These are phyloP conservation scores for Enoplosus armatus DNA, from an alignment of 2,797 vertebrate species.

Conservation along the genomic window DNA sequence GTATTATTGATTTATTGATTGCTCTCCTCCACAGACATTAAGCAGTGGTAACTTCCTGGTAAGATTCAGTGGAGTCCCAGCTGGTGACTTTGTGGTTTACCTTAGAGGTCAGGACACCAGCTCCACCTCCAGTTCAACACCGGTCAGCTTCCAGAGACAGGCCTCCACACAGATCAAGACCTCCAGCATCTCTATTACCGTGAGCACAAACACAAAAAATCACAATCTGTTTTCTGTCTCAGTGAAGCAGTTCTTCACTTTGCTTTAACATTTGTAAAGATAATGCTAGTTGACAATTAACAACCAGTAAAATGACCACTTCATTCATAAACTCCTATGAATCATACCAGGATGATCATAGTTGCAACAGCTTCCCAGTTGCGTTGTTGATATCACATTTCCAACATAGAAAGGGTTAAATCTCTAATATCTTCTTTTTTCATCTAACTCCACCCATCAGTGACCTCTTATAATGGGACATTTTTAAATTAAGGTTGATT, in stretches of 20 bases:
- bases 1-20: no score
- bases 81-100: constrained; percentile 65
- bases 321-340: not conserved
- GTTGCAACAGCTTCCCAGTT: no score
- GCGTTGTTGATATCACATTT: no score
- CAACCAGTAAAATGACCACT: not conserved
- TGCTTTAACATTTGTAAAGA: not conserved
- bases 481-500: no score
- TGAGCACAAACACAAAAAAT: constrained; percentile 67
- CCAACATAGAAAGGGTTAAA: no score
- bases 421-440: no score
- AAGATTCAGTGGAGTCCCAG: constrained; percentile 65
- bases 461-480: no score
- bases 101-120: constrained; percentile 66
- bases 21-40: constrained; percentile 48
- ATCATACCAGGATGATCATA: not conserved
- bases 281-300: not conserved
- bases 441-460: no score
- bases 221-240: not conserved
- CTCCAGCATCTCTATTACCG: constrained; percentile 72
- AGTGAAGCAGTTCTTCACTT: not conserved
- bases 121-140: constrained; percentile 38
- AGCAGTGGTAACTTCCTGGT: constrained; percentile 63
- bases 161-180: constrained; percentile 70
- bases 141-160: constrained; percentile 75